These are phyloP conservation scores for Noctua janthina DNA, from an alignment of 2,888 invertebrate genomes.

Conservation along the genomic window DNA sequence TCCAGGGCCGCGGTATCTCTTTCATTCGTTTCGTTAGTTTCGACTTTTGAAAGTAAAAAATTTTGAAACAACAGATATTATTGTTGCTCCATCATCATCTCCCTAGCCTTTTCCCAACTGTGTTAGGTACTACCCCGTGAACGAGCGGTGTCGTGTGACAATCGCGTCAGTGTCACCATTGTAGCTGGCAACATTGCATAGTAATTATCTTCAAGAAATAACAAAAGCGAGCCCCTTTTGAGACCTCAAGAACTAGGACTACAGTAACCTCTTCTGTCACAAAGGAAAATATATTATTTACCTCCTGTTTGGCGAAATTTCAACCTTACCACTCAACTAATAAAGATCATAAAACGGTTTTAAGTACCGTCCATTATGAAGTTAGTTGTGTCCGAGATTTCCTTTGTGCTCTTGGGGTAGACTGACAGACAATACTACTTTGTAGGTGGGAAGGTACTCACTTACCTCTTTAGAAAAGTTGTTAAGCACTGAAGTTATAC, in stretches of 20 bases:
- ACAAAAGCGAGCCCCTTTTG: not conserved
- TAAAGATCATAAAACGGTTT: slow-evolving; percentile 25
- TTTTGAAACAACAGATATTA: not conserved
- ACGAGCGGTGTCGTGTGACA: no score
- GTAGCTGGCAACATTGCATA: not conserved
- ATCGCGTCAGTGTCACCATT: not conserved
- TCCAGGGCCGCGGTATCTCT: no score
- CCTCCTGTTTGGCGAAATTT: slow-evolving; percentile 8
- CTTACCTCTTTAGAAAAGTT: not conserved
- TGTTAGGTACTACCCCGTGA: not conserved
- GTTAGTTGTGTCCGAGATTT: slow-evolving; percentile 20
- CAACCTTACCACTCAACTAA: not conserved
- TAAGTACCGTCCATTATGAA: slow-evolving; percentile 12
- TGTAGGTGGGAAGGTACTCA: slow-evolving; percentile 2
- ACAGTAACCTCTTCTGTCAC: not conserved
- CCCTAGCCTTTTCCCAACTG: not conserved
- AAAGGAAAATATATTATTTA: slow-evolving; percentile 5
- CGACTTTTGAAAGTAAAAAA: no score
- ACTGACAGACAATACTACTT: slow-evolving; percentile 31
- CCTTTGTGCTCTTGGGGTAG: slow-evolving; percentile 23
- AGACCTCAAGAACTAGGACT: not conserved
- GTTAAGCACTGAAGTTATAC: not conserved
- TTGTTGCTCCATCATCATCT: not conserved
- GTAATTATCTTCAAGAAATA: not conserved
- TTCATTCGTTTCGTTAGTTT: no score